Conservation (phyloP, 2,113 vertebrate species). For the Psilopsiagon aymara region DNA sequence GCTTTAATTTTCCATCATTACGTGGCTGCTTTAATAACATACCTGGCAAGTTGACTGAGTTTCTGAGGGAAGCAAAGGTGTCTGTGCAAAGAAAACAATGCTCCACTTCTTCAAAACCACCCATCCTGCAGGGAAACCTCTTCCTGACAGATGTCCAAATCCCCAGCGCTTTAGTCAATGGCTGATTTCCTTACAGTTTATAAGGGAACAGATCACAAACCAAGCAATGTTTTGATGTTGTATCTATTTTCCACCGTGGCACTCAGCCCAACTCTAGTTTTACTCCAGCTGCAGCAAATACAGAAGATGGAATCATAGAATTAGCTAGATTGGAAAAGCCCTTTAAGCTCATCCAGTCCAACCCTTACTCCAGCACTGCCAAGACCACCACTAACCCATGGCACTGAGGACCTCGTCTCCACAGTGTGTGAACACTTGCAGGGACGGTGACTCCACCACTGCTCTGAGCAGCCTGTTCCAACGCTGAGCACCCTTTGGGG, state of each 20-base stretch:
- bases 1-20: background rate
- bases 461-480: background rate
- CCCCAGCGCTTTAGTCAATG: accelerated
- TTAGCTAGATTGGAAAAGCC: background rate
- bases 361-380: background rate
- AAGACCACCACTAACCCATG: background rate
- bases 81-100: accelerated
- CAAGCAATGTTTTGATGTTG: background rate
- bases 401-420: background rate
- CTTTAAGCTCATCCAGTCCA: background rate
- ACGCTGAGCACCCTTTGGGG: background rate
- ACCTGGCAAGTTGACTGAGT: accelerated
- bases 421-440: background rate
- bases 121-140: background rate
- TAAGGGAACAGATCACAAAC: background rate
- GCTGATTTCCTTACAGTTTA: background rate
- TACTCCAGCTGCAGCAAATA: background rate
- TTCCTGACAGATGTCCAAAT: background rate
- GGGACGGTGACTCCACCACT: background rate
- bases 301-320: background rate
- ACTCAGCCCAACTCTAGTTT: background rate
- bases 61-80: background rate
- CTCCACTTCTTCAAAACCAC: background rate
- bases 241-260: background rate
- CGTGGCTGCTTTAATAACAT: background rate